phyloP scores from a whole-genome alignment of 2,888 invertebrate genomes.

The Crossocerus cetratus region DNA sequence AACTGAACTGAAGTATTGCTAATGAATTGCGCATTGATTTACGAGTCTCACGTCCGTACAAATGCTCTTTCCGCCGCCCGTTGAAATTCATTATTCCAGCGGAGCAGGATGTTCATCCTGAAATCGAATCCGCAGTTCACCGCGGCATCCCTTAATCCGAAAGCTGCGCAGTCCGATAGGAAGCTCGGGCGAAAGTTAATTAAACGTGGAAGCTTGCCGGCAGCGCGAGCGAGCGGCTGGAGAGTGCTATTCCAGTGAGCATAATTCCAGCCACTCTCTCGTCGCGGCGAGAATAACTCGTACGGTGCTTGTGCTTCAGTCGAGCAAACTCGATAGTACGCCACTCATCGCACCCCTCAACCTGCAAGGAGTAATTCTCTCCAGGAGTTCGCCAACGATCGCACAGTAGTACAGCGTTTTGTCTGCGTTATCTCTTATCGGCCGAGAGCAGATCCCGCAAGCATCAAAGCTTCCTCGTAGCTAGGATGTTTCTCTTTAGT shows the following conservation, averaged over 20 bases:
- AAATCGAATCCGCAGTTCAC: background rate
- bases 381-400: constrained; percentile 24
- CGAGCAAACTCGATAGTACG: constrained; percentile 18
- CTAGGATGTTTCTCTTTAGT: no score
- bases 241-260: constrained; percentile 16
- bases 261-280: constrained; percentile 38
- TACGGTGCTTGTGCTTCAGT: background rate
- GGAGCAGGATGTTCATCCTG: background rate
- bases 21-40: no score
- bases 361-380: background rate
- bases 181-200: constrained; percentile 17
- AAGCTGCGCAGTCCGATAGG: background rate
- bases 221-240: constrained; percentile 12
- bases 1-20: no score
- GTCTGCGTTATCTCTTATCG: constrained; percentile 51
- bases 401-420: constrained; percentile 53
- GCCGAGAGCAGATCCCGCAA: constrained; percentile 36
- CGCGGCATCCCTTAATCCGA: background rate
- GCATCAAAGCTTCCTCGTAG: constrained; percentile 27
- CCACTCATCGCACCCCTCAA: constrained; percentile 8
- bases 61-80: background rate
- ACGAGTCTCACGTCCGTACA: no score
- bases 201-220: constrained; percentile 17
- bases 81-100: background rate
- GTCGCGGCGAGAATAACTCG: constrained; percentile 2